Percentiles rank a stretch among this genome's conserved stretches.
Conservation (phyloP, 2,113 vertebrate species). For the Clarias macrocephalus region DNA sequence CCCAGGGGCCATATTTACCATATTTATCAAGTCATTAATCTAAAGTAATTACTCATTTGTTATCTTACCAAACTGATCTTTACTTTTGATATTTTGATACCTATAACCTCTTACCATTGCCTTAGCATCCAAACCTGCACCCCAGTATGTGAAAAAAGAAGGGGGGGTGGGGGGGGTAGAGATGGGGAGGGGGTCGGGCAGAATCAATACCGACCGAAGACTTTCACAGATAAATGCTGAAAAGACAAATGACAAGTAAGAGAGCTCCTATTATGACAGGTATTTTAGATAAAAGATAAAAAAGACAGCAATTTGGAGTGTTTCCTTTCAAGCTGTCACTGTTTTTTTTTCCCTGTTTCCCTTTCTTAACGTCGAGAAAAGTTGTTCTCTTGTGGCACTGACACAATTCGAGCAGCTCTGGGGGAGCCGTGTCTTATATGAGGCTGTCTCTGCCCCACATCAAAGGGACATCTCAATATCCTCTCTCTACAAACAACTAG, state of each 20-base stretch:
- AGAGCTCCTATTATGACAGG: constrained; percentile 14
- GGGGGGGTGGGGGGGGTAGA: too few relatives aligned
- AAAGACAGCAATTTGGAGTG: constrained; percentile 12
- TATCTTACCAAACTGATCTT: neutral
- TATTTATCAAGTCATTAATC: constrained; percentile 24
- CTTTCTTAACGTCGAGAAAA: constrained; percentile 29
- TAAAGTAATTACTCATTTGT: neutral
- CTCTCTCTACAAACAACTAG: constrained; percentile 33
- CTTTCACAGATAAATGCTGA: neutral
- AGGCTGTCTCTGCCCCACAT: constrained; percentile 46
- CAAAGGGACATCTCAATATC: constrained; percentile 51
- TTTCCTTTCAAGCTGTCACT: constrained; percentile 36
- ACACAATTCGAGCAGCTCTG: constrained; percentile 47
- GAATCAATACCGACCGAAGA: neutral
- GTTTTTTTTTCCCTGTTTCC: constrained; percentile 3
- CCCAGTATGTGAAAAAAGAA: too few relatives aligned
- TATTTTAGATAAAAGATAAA: constrained; percentile 20
- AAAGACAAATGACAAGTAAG: neutral
- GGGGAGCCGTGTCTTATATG: constrained; percentile 31
- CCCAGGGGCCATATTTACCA: constrained; percentile 13
- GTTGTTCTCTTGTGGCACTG: constrained; percentile 41
- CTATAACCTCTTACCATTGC: neutral
- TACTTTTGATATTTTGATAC: neutral
- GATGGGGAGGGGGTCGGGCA: too few relatives aligned
- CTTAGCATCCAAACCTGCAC: neutral